phyloP scores from a whole-genome alignment of 2,113 vertebrate genomes.

The Henicopernis longicauda region DNA sequence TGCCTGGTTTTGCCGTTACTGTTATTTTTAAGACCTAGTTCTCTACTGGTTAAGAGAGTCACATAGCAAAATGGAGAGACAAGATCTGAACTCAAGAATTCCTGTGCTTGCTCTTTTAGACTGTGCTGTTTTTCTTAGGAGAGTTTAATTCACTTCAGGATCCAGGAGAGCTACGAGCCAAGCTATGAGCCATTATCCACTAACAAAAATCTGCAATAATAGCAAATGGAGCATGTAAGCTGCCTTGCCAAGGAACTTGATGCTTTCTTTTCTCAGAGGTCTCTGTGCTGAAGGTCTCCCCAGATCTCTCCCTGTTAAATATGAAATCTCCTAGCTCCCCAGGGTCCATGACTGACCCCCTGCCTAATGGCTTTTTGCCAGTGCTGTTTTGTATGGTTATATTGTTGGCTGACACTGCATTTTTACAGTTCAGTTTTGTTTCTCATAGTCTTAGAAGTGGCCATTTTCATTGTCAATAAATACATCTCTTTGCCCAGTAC shows the following conservation, averaged over 20 bases:
- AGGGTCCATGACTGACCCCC: not conserved
- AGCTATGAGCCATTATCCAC: conserved; percentile 48
- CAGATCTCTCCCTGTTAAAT: conserved; percentile 26
- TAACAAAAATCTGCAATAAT: conserved; percentile 49
- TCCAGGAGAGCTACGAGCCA: conserved; percentile 26
- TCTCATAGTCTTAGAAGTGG: conserved; percentile 13
- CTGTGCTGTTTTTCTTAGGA: not conserved
- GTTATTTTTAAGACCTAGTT: not conserved
- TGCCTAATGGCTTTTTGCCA: conserved; percentile 33
- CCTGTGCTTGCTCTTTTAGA: not conserved
- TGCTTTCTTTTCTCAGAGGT: conserved; percentile 33
- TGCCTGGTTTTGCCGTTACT: not conserved
- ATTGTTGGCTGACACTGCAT: conserved; percentile 36
- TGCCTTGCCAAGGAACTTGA: conserved; percentile 39
- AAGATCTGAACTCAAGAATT: not conserved
- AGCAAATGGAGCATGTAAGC: conserved; percentile 46
- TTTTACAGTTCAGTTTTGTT: conserved; percentile 34
- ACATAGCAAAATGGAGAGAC: not conserved
- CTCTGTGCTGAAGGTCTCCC: conserved; percentile 39
- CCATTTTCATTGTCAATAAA: conserved; percentile 42
- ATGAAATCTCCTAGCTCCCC: not conserved
- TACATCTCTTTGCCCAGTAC: conserved; percentile 19
- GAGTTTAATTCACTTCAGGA: conserved; percentile 9
- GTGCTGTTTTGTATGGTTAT: conserved; percentile 3
- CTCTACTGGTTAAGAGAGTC: not conserved